Evolutionary conservation across 1,140 invertebrate genomes (phyloP), one percentile per base, ranked within the genome.

Genomic region (Dendroctonus valens): DNA sequence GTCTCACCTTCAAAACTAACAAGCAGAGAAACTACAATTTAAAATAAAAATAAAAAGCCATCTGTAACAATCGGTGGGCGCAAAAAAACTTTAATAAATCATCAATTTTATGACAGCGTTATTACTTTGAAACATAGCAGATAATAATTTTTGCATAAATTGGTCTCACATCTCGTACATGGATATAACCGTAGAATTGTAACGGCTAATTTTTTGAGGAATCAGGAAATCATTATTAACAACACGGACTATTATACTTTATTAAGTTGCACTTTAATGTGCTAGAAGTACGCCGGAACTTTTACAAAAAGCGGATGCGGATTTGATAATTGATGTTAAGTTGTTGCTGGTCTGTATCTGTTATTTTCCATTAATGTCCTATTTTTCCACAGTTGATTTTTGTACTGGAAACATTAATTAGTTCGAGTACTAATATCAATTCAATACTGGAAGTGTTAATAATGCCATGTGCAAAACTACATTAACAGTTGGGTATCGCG

Each of bases 221-320:
- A 61, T 40, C 59, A 61, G 59, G 59, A 61, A 61, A 41, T 61
- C n/a, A 50, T 61, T 52, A 61, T 61, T 52, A 52, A 9, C 48
- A 15, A 52, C 11, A 44, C 12, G 41, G 55, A 58, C 41, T 61
- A 61, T 61, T 41, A 61, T 40, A 14, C 49, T 51, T n/a, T 55
- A 61, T 52, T 61, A 61, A 61, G 40, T 40, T 61, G 52, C 11
- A 15, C 50, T 61, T 51, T 52, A 61, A 61, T 61, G 44, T 46
- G 40, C 11, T 15, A 15, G 6, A 8, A 58, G 38, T 55, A 39
- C 38, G 15, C 41, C 15, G 38, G 26, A 40, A 41, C 7, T 55
- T 55, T 55, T 55, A 41, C 53, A 55, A 40, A 40, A 55, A 55
- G 26, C 53, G 26, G 26, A 55, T 55, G 26, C 53, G 11, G 37